A percentile compares a stretch with the other conserved stretches of the same genome.
These are phyloP conservation scores for Chrysogorgia sp. DNA, from an alignment of 92 coral and sea anemone species.

Conservation along the genomic window DNA sequence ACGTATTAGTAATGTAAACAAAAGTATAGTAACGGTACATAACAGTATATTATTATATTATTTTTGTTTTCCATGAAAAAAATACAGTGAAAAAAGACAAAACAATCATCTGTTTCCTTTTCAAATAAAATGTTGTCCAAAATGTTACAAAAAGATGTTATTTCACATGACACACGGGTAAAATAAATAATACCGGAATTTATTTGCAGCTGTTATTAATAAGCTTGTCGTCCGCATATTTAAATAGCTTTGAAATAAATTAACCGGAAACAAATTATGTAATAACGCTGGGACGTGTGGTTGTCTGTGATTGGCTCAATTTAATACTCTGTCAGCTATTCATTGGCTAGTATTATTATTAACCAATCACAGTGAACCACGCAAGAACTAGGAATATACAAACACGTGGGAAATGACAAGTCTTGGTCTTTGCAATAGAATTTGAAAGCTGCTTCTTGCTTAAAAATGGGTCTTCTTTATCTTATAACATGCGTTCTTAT, in stretches of 20 bases:
- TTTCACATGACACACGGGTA: too few species aligned
- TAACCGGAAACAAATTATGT: background rate
- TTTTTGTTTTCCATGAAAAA: too few species aligned
- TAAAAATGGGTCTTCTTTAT: constrained; percentile 74
- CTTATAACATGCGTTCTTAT: constrained; percentile 65
- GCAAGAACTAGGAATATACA: constrained; percentile 87
- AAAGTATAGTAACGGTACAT: too few species aligned
- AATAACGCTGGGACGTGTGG: constrained; percentile 76
- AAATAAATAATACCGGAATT: too few species aligned
- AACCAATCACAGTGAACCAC: constrained; percentile 98
- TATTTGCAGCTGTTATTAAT: too few species aligned
- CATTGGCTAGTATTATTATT: constrained; percentile 59
- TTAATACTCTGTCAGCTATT: constrained; percentile 51
- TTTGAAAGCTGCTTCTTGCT: constrained; percentile 29
- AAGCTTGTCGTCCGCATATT: background rate
- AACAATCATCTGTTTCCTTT: too few species aligned
- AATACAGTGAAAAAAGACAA: too few species aligned
- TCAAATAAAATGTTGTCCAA: too few species aligned
- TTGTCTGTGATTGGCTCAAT: constrained; percentile 72
- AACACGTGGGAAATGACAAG: constrained; percentile 87
- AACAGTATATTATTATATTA: too few species aligned
- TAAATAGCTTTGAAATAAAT: background rate
- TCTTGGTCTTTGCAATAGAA: constrained; percentile 28
- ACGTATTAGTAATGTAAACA: too few species aligned
- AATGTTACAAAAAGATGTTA: too few species aligned